A percentile compares a stretch with the other conserved stretches of the same genome.
Evolutionary conservation across 2,888 invertebrate species (phyloP).

Genomic region (Pachydiplax longipennis): DNA sequence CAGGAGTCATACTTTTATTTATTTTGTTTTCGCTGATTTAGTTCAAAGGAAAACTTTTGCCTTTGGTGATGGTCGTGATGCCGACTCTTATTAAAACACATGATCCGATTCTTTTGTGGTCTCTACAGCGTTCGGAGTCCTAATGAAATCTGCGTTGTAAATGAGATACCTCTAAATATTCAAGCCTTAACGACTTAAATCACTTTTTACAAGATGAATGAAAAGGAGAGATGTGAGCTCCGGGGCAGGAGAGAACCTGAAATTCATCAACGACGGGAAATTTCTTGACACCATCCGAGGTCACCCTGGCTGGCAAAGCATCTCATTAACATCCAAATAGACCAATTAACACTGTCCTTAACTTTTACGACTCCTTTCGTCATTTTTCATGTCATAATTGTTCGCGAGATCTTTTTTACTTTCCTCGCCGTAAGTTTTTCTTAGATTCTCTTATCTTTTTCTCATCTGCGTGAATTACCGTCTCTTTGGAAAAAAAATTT

Average conservation of each 20-base stretch:
- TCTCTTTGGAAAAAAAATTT: not conserved
- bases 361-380: not conserved
- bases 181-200: not conserved
- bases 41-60: not conserved
- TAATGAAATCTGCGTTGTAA: constrained; percentile 23
- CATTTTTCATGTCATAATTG: not conserved
- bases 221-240: not conserved
- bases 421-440: not conserved
- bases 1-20: not conserved
- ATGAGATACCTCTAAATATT: not conserved
- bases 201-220: not conserved
- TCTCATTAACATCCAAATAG: constrained; percentile 32
- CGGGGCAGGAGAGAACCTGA: not conserved
- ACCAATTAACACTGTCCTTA: constrained; percentile 2
- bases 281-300: not conserved
- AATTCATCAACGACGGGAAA: not conserved
- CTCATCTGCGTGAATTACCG: not conserved
- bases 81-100: not conserved
- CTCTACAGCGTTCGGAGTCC: not conserved
- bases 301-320: not conserved
- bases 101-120: not conserved
- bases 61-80: not conserved
- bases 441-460: not conserved
- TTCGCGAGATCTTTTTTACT: not conserved
- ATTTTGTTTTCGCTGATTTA: not conserved